phyloP scores from a whole-genome alignment of 2,113 vertebrate species.

The Tricholaema leucomelas region DNA sequence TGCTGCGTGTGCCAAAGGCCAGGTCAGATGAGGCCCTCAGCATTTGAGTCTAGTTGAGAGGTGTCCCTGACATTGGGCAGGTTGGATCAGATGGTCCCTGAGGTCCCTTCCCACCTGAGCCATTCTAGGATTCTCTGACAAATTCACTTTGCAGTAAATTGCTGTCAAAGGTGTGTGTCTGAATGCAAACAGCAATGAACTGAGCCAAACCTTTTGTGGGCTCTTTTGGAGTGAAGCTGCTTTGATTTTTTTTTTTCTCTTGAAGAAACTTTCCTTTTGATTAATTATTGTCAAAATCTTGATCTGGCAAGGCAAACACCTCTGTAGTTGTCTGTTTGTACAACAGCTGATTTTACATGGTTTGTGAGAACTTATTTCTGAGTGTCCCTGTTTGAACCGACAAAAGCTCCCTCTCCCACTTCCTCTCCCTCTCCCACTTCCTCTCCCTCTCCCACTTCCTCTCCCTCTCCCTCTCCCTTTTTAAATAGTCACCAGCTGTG shows the following conservation, averaged over 20 bases:
- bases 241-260: conserved; percentile 2
- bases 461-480: conserved; percentile 29
- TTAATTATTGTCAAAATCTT: conserved; percentile 36
- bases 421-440: too few relatives aligned
- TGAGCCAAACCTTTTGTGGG: neutral
- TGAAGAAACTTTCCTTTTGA: conserved; percentile 13
- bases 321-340: conserved; percentile 20
- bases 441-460: conserved; percentile 28
- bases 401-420: conserved; percentile 11
- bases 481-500: conserved; percentile 58
- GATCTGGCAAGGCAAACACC: conserved; percentile 20
- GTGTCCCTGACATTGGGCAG: too few relatives aligned
- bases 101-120: too few relatives aligned
- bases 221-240: neutral
- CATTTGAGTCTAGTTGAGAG: too few relatives aligned
- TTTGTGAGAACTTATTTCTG: conserved; percentile 52
- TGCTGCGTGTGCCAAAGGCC: too few relatives aligned
- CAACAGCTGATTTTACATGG: conserved; percentile 27
- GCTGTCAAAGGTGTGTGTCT: neutral
- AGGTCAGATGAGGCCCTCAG: too few relatives aligned
- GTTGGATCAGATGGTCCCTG: too few relatives aligned
- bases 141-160: neutral
- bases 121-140: too few relatives aligned
- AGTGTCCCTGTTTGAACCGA: conserved; percentile 27
- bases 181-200: neutral